Evolutionary conservation across 2,113 vertebrate genomes (phyloP).

Genomic region (Caloenas nicobarica): DNA sequence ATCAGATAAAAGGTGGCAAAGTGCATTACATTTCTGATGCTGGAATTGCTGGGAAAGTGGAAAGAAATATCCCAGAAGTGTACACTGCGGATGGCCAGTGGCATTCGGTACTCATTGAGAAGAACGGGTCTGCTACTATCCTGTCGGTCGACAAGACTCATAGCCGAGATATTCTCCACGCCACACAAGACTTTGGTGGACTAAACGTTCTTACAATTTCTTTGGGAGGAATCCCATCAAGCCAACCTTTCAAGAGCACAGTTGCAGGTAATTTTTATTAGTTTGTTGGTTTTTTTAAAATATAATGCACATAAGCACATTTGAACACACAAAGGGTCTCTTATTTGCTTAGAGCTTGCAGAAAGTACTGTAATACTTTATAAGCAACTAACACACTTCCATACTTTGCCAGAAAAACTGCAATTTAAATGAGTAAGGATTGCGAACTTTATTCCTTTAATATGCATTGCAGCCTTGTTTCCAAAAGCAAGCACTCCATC

Average conservation of each 20-base stretch:
- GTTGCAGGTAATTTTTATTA: conserved; percentile 78
- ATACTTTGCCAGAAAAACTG: background rate
- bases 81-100: conserved; percentile 89
- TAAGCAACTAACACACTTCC: background rate
- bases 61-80: conserved; percentile 84
- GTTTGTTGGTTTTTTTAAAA: background rate
- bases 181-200: conserved; percentile 93
- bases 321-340: background rate
- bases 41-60: conserved; percentile 91
- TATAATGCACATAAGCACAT: background rate
- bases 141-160: conserved; percentile 80
- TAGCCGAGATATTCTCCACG: conserved; percentile 79
- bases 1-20: conserved; percentile 90
- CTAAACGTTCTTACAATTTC: conserved; percentile 87
- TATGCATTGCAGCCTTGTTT: background rate
- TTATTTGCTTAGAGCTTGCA: background rate
- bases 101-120: conserved; percentile 86
- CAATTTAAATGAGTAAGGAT: background rate
- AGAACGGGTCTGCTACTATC: conserved; percentile 83
- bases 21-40: conserved; percentile 91
- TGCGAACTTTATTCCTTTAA: background rate
- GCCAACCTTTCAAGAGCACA: conserved; percentile 78
- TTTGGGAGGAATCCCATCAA: conserved; percentile 88
- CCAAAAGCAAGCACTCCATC: conserved; percentile 7
- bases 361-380: background rate